Conservation (phyloP, 2,797 vertebrate genomes). For the Manis javanica region DNA sequence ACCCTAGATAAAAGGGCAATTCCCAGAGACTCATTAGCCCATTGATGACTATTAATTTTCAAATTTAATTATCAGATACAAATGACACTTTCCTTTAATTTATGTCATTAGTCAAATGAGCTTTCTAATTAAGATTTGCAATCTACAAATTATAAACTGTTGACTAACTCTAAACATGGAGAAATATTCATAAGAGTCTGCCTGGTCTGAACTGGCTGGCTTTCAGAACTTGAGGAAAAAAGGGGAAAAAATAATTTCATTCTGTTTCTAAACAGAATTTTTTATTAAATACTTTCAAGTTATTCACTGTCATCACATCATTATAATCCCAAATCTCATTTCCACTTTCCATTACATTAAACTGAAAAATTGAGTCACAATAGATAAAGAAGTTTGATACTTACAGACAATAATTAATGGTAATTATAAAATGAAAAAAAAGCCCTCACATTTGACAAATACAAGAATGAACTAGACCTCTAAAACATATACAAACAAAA, state of each 20-base stretch:
- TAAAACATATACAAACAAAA: conserved; percentile 32
- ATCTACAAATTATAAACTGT: conserved; percentile 67
- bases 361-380: not conserved
- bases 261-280: conserved; percentile 21
- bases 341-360: conserved; percentile 11
- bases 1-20: conserved; percentile 47
- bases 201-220: conserved; percentile 20
- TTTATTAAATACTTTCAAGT: conserved; percentile 18
- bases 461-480: conserved; percentile 8
- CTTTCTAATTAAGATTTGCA: conserved; percentile 76
- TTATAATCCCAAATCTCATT: not conserved
- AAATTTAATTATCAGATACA: conserved; percentile 79
- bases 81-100: conserved; percentile 78
- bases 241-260: not conserved
- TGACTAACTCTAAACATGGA: conserved; percentile 63
- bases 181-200: conserved; percentile 28
- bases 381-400: not conserved
- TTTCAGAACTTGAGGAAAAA: conserved; percentile 42
- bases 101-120: conserved; percentile 78
- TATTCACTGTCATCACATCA: not conserved
- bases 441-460: not conserved
- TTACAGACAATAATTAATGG: not conserved
- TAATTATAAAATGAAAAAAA: not conserved
- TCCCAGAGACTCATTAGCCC: conserved; percentile 70
- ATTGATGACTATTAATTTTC: conserved; percentile 71